Percentiles rank a stretch among this genome's conserved stretches.
phyloP scores from a whole-genome alignment of 2,113 vertebrate genomes.

The Atrichornis clamosus region DNA sequence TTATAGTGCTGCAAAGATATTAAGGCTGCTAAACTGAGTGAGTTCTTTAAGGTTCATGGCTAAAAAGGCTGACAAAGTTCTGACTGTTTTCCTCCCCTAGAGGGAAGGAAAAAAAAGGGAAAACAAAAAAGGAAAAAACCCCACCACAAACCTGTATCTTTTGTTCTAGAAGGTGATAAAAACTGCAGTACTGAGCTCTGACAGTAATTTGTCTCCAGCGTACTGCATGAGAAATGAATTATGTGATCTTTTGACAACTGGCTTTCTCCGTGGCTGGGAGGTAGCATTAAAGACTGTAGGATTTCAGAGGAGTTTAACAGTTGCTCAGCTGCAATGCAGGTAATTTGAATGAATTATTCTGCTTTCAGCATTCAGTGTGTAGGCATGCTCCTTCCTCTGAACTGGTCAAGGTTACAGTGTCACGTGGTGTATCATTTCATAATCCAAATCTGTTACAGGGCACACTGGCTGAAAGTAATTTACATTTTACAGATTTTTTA shows the following conservation, averaged over 20 bases:
- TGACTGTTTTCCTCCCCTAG: not conserved
- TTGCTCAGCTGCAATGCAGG: slow-evolving; percentile 48
- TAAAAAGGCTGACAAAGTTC: slow-evolving; percentile 23
- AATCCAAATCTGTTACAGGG: not conserved
- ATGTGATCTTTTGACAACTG: slow-evolving; percentile 26
- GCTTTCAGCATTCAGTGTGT: not conserved
- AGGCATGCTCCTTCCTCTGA: not conserved
- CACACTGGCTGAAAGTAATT: not conserved
- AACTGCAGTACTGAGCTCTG: not conserved
- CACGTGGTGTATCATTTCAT: not conserved
- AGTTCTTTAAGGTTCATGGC: slow-evolving; percentile 44
- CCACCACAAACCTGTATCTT: not conserved
- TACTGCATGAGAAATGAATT: slow-evolving; percentile 42
- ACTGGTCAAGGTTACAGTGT: not conserved
- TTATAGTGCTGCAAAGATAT: slow-evolving; percentile 42
- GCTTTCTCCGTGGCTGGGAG: not conserved
- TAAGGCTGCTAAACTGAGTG: slow-evolving; percentile 35
- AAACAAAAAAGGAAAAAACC: accelerated
- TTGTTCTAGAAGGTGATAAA: slow-evolving; percentile 34
- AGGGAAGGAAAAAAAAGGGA: not conserved
- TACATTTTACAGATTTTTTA: not conserved
- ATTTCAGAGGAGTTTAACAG: slow-evolving; percentile 21
- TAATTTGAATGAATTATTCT: slow-evolving; percentile 24
- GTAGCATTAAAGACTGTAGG: not conserved
- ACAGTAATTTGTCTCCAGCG: slow-evolving; percentile 42